Conservation (phyloP, 1,140 invertebrate genomes). For the Araneus ventricosus region DNA sequence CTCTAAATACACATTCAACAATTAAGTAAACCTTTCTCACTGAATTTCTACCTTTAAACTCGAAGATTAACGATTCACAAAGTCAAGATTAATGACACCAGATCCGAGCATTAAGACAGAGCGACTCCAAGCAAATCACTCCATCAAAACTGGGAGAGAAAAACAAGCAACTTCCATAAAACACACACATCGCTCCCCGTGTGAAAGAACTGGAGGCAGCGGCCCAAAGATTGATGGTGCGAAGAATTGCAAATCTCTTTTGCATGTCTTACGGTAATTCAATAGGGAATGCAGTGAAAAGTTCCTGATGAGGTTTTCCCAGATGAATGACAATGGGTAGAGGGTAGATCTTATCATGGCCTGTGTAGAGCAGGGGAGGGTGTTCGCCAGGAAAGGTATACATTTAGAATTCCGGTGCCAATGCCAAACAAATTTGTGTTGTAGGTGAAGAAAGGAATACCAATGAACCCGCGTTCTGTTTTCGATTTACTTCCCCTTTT, state of each 20-base stretch:
- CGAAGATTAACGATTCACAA: not conserved
- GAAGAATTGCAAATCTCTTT: conserved; percentile 60
- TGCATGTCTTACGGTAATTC: conserved; percentile 60
- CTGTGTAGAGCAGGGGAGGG: not conserved
- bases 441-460: conserved; percentile 10
- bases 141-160: not conserved
- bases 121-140: conserved; percentile 13
- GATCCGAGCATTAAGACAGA: conserved; percentile 1
- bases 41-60: not conserved
- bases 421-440: conserved; percentile 53
- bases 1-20: too few relatives aligned
- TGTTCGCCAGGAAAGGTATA: conserved; percentile 13
- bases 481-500: conserved; percentile 32
- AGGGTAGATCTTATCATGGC: not conserved
- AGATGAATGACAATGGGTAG: conserved; percentile 42
- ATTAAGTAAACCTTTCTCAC: not conserved
- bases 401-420: conserved; percentile 48
- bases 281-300: conserved; percentile 38
- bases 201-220: not conserved
- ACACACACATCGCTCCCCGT: not conserved
- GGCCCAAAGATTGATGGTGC: conserved; percentile 47
- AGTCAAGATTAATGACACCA: not conserved
- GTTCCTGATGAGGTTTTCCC: conserved; percentile 53
- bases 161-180: not conserved
- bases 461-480: conserved; percentile 10